phyloP scores from a whole-genome alignment of 2,888 invertebrate species.

The Metopia argyrocephala region DNA sequence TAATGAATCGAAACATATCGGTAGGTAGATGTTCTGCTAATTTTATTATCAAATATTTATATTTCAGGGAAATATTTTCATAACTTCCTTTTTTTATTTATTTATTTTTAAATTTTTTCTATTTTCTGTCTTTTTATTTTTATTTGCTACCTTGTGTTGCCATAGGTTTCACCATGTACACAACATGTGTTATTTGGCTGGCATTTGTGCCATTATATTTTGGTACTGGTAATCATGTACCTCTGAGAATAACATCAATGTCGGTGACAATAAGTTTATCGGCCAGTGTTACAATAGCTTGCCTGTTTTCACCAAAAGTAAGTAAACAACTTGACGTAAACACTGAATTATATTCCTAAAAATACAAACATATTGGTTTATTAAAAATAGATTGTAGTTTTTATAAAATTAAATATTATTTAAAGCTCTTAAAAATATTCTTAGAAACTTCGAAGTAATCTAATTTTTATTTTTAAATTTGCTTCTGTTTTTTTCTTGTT shows the following conservation, averaged over 20 bases:
- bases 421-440: too few species aligned
- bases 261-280: conserved; percentile 96
- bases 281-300: conserved; percentile 94
- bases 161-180: conserved; percentile 98
- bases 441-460: too few species aligned
- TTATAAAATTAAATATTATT: too few species aligned
- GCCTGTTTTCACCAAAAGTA: conserved; percentile 96
- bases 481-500: too few species aligned
- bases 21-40: conserved; percentile 79
- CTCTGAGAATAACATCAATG: conserved; percentile 95
- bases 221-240: conserved; percentile 95
- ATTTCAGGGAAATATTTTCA: neutral
- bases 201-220: conserved; percentile 99
- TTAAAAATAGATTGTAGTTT: too few species aligned
- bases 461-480: too few species aligned
- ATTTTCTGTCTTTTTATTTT: neutral
- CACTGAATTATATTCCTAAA: neutral
- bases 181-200: conserved; percentile 98
- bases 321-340: conserved; percentile 69
- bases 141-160: conserved; percentile 6
- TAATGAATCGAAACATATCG: conserved; percentile 98
- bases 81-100: neutral
- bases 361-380: too few species aligned
- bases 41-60: neutral
- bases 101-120: neutral